A percentile compares a stretch with the other conserved stretches of the same genome.
These are phyloP conservation scores for Gymnocypris eckloni DNA, from an alignment of 2,797 vertebrate species.

Conservation along the genomic window DNA sequence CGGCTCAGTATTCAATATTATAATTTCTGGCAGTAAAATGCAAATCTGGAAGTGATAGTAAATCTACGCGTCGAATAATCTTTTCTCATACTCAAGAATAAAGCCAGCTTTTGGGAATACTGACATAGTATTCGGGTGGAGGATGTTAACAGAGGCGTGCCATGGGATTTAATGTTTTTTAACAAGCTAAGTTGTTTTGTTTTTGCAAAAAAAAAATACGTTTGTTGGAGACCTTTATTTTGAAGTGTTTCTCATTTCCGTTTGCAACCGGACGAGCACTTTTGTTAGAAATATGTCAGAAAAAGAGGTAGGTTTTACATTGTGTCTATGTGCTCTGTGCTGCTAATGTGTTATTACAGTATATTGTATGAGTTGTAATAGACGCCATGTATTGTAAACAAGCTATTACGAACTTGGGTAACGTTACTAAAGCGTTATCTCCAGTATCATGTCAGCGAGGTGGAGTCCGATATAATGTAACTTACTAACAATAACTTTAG, in stretches of 20 bases:
- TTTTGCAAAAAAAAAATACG: background rate
- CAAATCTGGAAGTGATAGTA: too few relatives aligned
- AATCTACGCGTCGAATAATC: background rate
- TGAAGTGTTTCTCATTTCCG: background rate
- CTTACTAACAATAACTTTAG: background rate
- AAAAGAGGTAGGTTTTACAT: background rate
- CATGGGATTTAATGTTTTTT: too few relatives aligned
- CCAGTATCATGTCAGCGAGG: too few relatives aligned
- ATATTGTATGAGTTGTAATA: background rate
- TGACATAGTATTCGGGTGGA: too few relatives aligned
- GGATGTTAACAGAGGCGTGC: too few relatives aligned
- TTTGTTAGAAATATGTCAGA: constrained; percentile 40
- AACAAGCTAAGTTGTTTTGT: too few relatives aligned
- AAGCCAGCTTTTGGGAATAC: too few relatives aligned
- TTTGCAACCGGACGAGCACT: constrained; percentile 13
- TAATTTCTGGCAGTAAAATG: background rate
- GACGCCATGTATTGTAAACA: background rate
- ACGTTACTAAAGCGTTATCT: background rate
- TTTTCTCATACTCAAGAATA: too few relatives aligned
- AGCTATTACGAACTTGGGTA: background rate
- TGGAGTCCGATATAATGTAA: too few relatives aligned
- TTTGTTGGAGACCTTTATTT: constrained; percentile 9
- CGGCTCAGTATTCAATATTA: background rate
- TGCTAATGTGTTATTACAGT: background rate
- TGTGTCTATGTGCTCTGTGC: too few relatives aligned